Evolutionary conservation across 2,888 invertebrate genomes (phyloP).

Genomic region (Graphium colonna): DNA sequence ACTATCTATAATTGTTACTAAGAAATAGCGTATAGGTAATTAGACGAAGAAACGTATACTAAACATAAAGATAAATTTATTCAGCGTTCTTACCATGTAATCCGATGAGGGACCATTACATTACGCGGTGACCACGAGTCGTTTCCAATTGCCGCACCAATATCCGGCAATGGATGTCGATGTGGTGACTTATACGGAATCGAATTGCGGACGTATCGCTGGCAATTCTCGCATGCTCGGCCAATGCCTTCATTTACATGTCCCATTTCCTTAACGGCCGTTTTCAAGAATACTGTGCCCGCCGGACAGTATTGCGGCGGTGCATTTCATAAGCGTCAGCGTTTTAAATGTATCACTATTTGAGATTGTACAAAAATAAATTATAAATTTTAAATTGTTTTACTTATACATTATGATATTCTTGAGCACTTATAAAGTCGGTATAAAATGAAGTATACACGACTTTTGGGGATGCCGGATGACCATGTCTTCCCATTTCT

Average conservation of each 20-base stretch:
- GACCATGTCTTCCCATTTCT: too few species aligned
- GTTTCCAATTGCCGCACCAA: constrained; percentile 4
- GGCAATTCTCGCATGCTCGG: constrained; percentile 31
- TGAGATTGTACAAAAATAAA: not conserved
- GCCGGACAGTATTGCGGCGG: constrained; percentile 40
- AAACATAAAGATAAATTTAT: constrained; percentile 1
- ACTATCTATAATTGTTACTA: not conserved
- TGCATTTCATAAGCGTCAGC: constrained; percentile 36
- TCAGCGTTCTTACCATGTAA: not conserved
- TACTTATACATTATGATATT: too few species aligned
- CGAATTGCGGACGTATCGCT: constrained; percentile 26
- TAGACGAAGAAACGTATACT: not conserved
- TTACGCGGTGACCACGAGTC: not conserved
- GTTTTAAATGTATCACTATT: too few species aligned
- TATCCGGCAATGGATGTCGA: constrained; percentile 5
- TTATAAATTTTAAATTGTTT: not conserved
- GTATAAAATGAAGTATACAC: too few species aligned
- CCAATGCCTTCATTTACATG: constrained; percentile 60
- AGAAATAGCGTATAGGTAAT: not conserved
- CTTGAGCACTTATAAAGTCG: too few species aligned
- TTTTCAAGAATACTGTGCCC: constrained; percentile 60
- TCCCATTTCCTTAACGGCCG: constrained; percentile 66
- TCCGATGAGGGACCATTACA: not conserved
- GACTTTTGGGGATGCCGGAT: too few species aligned
- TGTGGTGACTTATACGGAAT: constrained; percentile 21